Evolutionary conservation across 2,113 vertebrate genomes (phyloP).

Genomic region (Platycercus adscitus): DNA sequence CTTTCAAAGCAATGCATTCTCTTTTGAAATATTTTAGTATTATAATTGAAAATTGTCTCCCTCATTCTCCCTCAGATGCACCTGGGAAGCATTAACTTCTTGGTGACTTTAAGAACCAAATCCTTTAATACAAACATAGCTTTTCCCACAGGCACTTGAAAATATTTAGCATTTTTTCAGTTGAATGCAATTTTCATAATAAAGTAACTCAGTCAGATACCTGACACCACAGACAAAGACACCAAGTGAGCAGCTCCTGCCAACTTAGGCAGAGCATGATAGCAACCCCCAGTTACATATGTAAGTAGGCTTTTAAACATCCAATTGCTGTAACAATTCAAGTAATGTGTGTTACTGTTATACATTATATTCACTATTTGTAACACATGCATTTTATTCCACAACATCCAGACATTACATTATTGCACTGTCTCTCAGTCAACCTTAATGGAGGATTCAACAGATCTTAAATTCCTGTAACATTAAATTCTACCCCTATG

Average conservation of each 20-base stretch:
- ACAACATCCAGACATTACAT: rapidly evolving
- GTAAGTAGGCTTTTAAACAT: neutral
- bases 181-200: constrained; percentile 61
- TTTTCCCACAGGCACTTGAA: constrained; percentile 61
- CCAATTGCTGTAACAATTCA: neutral
- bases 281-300: neutral
- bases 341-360: neutral
- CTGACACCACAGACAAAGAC: constrained; percentile 57
- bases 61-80: constrained; percentile 22
- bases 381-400: neutral
- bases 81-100: constrained; percentile 56
- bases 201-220: constrained; percentile 53
- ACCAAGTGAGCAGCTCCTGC: neutral
- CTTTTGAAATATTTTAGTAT: constrained; percentile 19
- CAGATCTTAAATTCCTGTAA: neutral
- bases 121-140: constrained; percentile 55
- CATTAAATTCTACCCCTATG: neutral
- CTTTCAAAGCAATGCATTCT: neutral
- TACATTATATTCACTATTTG: neutral
- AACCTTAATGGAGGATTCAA: neutral
- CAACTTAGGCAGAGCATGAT: neutral
- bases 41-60: constrained; percentile 15
- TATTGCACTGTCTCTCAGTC: neutral
- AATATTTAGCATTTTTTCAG: constrained; percentile 64
- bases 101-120: constrained; percentile 56